Evolutionary conservation across 2,113 vertebrate genomes (phyloP), one percentile per base, ranked within the genome.

Genomic region (Ctenomys sociabilis): DNA sequence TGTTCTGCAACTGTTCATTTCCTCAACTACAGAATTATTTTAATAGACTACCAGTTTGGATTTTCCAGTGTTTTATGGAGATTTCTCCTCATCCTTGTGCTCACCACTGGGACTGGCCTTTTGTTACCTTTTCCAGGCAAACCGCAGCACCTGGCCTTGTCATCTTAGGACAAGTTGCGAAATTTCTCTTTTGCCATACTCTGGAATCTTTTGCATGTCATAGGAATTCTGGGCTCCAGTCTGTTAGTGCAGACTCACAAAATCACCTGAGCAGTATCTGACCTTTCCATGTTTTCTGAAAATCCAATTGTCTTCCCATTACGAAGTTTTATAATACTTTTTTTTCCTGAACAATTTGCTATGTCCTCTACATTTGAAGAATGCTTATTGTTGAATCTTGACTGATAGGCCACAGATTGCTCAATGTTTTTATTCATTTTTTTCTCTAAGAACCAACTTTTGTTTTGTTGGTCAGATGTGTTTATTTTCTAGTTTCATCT

Each of bases 401-500:
- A 63, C 82, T 78, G 52, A 78, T 32, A 64, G n/a, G 61, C 68
- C 17, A 59, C 24, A 66, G 57, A 66, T 49, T 63, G 75, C 40
- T 30, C 45, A 75, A 28, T 75, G 32, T 87, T 68, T 28, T 40
- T 40, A 88, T 59, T 61, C 57, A 40, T 37, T 70, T 70, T 85
- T 85, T 91, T 14, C 7, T n/a, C 77, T 78, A 89, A 89, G 49
- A 87, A 83, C 86, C 17, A 37, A 22, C 3, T 72, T 94, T 78
- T 86, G 61, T 88, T 93, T 92, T 81, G 10, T 73, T 59, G 30
- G 59, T 83, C 3, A 72, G 57, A 86, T 77, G 3, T 78, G 10
- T 81, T 93, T 85, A 35, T 81, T 90, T 95, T 84, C 21, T 77
- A 37, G 90, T 80, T 37, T 52, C 77, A 83, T 82, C 52, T 82